Evolutionary conservation across 2,888 invertebrate species (phyloP), one percentile per base, ranked within the genome.

Genomic region (Nemapogon koenigi): DNA sequence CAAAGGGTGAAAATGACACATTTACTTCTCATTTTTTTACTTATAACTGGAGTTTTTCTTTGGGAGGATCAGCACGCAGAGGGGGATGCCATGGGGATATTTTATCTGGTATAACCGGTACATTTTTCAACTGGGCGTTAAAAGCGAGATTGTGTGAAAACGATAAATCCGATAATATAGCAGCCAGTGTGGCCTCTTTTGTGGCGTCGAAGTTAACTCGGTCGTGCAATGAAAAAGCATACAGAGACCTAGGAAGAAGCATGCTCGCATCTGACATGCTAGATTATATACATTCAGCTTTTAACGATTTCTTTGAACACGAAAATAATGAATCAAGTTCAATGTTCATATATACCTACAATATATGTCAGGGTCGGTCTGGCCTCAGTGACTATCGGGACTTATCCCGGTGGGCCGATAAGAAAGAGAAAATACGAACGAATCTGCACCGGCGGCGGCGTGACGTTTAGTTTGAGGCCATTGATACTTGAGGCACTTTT

Each of bases 61-160:
- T 73, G 15, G 85, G 87, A 19, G 97, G 97, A 1, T 91, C 94
- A 8, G 87, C 88, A 1, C 82, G 98, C 40, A 82, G 99, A 16
- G 96, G 94, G 60, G 98, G 97, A 13, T 99, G 99, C 1, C 98
- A 99, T 73, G 99, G 99, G 1, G 99, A 99, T 63, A 73, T 99
- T 38, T 70, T 99, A 16, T 84, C 91, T 27, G 99, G 98, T 2
- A 82, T 90, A 2, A 62, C 96, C 45, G 89, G 90, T 0, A 88
- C 90, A 2, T 94, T 97, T 61, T 86, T 87, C 43, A 83, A 85
- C 56, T 98, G 97, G 97, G 84, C 87, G 0, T 54, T 87, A 35
- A 75, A 82, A 42, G 43, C 53, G 16, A 51, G 61, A 17, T 42
- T 59, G 19, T 63, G 62, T 44, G 49, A 62, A 41, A 53, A 53